Evolutionary conservation across 1,140 invertebrate genomes (phyloP), one percentile per base, ranked within the genome.

Genomic region (Cydia splendana): DNA sequence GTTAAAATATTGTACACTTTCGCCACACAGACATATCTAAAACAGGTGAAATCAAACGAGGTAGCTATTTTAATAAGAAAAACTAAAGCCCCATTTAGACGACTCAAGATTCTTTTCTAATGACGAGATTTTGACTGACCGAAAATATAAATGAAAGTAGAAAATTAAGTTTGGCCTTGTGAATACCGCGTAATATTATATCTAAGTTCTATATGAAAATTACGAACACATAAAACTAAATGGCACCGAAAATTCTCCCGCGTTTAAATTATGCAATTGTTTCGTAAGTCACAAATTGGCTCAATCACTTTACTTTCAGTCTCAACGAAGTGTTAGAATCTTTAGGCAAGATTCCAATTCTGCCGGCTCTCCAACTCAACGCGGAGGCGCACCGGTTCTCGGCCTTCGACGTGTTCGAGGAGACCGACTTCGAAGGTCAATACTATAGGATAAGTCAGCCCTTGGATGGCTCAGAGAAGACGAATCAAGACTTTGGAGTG

Each of bases 261-360:
- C 67, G 34, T 38, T 38, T 2, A 71, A 71, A 71, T 71, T 42
- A 71, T 71, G 67, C 71, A 79, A 74, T 34, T 48, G 73, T 53
- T 51, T 53, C 42, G 73, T 53, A 74, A 74, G 73, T 51, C 45
- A 53, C 73, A 53, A 79, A 79, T 74, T 79, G 73, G 42, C 42
- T 74, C 48, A 51, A 51, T 62, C 73, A 53, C 45, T 87, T 89
- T 78, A 82, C 87, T 91, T 94, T 20, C 85, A 97, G 97, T 82
- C 97, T 98, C 86, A 94, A 94, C 78, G 92, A 95, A 73, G 97
- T 98, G 86, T 93, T 98, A 77, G 94, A 95, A 69, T 95, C 96
- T 38, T 91, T 99, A 69, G 93, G 95, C 30, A 96, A 96, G 87
- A 98, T 99, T 78, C 98, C 97, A 15, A 95, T 98, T 79, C 90